A percentile compares a stretch with the other conserved stretches of the same genome.
These are phyloP conservation scores for Austrolebias charrua DNA, from an alignment of 2,797 vertebrate species.

Conservation along the genomic window DNA sequence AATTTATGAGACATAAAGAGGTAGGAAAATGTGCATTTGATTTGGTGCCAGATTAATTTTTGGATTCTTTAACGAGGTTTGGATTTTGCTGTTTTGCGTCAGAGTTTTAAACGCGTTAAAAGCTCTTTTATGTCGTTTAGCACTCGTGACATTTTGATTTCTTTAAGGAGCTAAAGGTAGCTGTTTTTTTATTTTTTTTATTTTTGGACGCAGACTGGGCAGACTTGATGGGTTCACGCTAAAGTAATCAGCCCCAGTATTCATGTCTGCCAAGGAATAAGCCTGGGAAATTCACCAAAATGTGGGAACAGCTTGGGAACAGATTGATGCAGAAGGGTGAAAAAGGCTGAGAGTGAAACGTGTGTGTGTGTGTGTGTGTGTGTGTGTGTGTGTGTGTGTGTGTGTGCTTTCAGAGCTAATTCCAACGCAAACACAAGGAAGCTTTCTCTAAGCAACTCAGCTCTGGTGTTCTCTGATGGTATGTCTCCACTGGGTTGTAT, in stretches of 20 bases:
- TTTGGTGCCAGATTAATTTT: conserved; percentile 91
- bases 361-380: conserved; percentile 48
- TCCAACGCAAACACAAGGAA: conserved; percentile 82
- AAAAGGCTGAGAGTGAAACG: conserved; percentile 80
- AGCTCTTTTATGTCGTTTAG: conserved; percentile 14
- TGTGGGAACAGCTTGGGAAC: conserved; percentile 89
- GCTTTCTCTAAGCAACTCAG: conserved; percentile 80
- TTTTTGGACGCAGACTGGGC: conserved; percentile 71
- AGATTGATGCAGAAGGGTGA: conserved; percentile 87
- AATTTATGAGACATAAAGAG: conserved; percentile 98
- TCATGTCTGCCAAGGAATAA: conserved; percentile 84
- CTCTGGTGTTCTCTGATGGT: conserved; percentile 73
- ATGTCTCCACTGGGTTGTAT: conserved; percentile 64
- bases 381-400: conserved; percentile 68
- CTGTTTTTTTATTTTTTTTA: conserved; percentile 16
- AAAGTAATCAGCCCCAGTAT: conserved; percentile 84
- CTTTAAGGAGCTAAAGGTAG: conserved; percentile 44
- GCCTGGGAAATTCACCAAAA: conserved; percentile 89
- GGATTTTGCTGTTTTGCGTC: conserved; percentile 89
- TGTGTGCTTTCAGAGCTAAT: conserved; percentile 75
- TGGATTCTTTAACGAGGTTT: conserved; percentile 94
- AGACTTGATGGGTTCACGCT: conserved; percentile 81
- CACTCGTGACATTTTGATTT: conserved; percentile 27
- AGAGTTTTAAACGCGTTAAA: conserved; percentile 69
- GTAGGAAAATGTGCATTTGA: conserved; percentile 89